A percentile compares a stretch with the other conserved stretches of the same genome.
phyloP scores from a whole-genome alignment of 2,797 vertebrate genomes.

The Coccyzus lansbergi region DNA sequence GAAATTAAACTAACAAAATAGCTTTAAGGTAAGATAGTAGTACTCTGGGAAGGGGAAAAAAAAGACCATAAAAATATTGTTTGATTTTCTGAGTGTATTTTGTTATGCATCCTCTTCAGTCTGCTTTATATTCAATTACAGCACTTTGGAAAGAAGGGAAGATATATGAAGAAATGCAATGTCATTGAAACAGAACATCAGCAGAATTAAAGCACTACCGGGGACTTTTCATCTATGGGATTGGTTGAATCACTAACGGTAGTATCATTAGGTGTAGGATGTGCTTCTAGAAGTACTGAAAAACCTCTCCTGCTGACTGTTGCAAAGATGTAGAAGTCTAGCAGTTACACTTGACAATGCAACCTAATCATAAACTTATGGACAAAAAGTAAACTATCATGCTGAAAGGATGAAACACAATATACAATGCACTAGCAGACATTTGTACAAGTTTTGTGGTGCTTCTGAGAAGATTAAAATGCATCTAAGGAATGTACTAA shows the following conservation, averaged over 20 bases:
- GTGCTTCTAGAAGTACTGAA: constrained; percentile 5
- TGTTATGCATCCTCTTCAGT: background rate
- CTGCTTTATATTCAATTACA: background rate
- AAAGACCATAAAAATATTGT: background rate
- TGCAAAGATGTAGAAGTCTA: constrained; percentile 19
- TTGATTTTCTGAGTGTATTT: background rate
- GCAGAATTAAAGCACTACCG: background rate
- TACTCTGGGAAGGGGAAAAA: background rate
- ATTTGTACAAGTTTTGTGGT: background rate
- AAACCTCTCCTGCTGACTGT: constrained; percentile 25
- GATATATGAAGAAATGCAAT: background rate
- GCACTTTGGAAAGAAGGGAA: background rate
- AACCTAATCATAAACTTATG: background rate
- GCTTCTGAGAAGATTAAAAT: constrained; percentile 18
- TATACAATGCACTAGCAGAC: background rate
- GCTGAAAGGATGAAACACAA: constrained; percentile 24
- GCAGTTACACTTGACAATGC: constrained; percentile 8
- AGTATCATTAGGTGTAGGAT: constrained; percentile 39
- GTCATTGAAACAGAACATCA: background rate
- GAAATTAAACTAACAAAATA: background rate
- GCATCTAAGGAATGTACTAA: background rate
- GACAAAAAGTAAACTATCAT: constrained; percentile 21
- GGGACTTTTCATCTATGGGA: background rate
- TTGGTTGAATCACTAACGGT: constrained; percentile 49
- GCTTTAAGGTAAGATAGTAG: background rate